A percentile compares a stretch with the other conserved stretches of the same genome.
These are phyloP conservation scores for Drosophila ananassae DNA, from an alignment of 1,140 invertebrate species.

Conservation along the genomic window DNA sequence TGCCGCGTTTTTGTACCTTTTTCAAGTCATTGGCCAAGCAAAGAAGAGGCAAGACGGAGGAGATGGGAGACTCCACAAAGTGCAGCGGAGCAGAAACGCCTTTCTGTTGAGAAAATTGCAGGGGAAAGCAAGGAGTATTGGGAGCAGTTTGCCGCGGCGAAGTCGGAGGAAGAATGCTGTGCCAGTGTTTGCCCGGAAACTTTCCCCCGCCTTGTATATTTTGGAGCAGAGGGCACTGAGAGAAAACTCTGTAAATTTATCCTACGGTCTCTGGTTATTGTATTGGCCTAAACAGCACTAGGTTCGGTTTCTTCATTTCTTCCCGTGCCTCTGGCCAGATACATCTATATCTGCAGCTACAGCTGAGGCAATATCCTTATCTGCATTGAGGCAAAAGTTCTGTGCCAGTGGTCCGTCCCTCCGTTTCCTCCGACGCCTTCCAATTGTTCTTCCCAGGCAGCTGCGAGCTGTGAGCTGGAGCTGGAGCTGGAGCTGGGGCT, in stretches of 20 bases:
- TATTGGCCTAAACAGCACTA: neutral
- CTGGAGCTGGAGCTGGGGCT: neutral
- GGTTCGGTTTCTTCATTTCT: neutral
- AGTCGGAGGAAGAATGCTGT: neutral
- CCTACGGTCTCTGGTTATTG: neutral
- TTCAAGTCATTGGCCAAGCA: slow-evolving; percentile 47
- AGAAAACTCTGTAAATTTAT: neutral
- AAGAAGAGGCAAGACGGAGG: slow-evolving; percentile 19
- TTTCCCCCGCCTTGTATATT: slow-evolving; percentile 33
- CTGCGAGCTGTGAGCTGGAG: slow-evolving; percentile 1
- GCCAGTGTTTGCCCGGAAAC: slow-evolving; percentile 63
- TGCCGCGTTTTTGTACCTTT: slow-evolving; percentile 27
- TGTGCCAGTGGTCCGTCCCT: slow-evolving; percentile 11
- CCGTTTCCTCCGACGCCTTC: slow-evolving; percentile 13
- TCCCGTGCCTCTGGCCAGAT: slow-evolving; percentile 6
- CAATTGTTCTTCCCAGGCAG: slow-evolving; percentile 67
- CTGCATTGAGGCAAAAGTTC: slow-evolving; percentile 67
- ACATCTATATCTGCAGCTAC: slow-evolving; percentile 34
- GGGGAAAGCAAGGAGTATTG: slow-evolving; percentile 16
- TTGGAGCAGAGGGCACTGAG: slow-evolving; percentile 11
- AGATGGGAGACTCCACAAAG: neutral
- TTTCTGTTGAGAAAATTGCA: slow-evolving; percentile 31
- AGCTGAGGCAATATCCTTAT: slow-evolving; percentile 72
- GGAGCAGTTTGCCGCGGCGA: slow-evolving; percentile 27
- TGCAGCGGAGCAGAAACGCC: slow-evolving; percentile 18